Evolutionary conservation across 2,888 invertebrate genomes (phyloP).

Genomic region (Ectemnius cavifrons): DNA sequence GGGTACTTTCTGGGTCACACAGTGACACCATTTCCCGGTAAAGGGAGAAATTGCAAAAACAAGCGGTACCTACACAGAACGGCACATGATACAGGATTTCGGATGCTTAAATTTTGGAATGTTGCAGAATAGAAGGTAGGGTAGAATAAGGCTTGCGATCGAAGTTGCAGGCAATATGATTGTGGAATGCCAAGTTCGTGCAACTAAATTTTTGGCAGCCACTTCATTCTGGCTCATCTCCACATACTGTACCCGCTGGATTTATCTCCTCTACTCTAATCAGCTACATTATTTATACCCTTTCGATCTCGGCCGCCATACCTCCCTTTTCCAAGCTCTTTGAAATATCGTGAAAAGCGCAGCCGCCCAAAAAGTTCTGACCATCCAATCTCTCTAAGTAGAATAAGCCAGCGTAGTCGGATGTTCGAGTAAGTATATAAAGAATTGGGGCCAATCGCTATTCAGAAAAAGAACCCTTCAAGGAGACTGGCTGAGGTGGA

Average conservation of each 20-base stretch:
- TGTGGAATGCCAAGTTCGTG: slow-evolving; percentile 48
- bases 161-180: slow-evolving; percentile 33
- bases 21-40: not conserved
- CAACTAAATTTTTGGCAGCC: slow-evolving; percentile 44
- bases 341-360: no score
- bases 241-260: slow-evolving; percentile 28
- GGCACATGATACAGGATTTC: not conserved
- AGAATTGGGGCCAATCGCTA: no score
- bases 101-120: no score
- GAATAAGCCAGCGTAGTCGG: no score
- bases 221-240: slow-evolving; percentile 41
- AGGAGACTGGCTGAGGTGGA: no score
- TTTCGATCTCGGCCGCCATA: no score
- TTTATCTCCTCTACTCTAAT: no score
- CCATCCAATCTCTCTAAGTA: no score
- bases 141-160: slow-evolving; percentile 1
- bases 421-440: no score
- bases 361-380: no score
- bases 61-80: not conserved
- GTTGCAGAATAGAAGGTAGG: slow-evolving; percentile 1
- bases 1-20: not conserved
- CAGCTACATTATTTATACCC: slow-evolving; percentile 24
- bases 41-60: not conserved
- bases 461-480: no score
- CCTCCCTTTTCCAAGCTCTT: no score